phyloP scores from a whole-genome alignment of 2,113 vertebrate genomes.

The Cololabis saira region DNA sequence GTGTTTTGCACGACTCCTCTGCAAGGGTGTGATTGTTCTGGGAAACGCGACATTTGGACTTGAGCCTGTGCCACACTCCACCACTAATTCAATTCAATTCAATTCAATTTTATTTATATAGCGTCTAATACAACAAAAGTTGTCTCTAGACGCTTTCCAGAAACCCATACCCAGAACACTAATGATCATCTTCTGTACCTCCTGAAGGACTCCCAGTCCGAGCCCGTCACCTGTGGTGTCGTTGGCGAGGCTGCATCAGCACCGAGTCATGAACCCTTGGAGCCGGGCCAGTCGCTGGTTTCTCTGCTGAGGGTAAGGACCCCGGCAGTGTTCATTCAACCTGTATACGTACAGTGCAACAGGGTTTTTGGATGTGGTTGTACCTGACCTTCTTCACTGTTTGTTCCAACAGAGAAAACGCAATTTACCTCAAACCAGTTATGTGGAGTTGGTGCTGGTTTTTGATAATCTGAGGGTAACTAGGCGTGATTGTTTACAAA shows the following conservation, averaged over 20 bases:
- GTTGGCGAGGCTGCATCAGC: slow-evolving; percentile 20
- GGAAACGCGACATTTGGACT: slow-evolving; percentile 73
- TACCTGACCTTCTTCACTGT: neutral
- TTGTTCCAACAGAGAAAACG: slow-evolving; percentile 80
- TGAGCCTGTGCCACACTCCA: slow-evolving; percentile 65
- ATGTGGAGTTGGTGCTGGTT: slow-evolving; percentile 87
- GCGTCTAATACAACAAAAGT: no score
- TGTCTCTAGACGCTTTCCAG: no score
- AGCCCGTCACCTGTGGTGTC: slow-evolving; percentile 68
- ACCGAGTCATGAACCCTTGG: slow-evolving; percentile 28
- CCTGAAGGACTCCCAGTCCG: slow-evolving; percentile 50
- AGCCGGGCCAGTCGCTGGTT: slow-evolving; percentile 49
- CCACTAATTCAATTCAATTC: no score
- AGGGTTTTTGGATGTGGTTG: neutral
- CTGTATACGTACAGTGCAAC: neutral
- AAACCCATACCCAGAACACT: no score
- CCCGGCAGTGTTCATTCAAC: no score
- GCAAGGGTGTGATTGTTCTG: slow-evolving; percentile 79
- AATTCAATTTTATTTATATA: no score
- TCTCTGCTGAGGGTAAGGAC: slow-evolving; percentile 73
- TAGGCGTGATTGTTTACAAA: no score
- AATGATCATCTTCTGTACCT: slow-evolving; percentile 77
- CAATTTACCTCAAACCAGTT: slow-evolving; percentile 83
- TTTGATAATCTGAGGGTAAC: slow-evolving; percentile 87
- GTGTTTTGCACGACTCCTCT: neutral